These are phyloP conservation scores for Halcyon chelicuti DNA, from an alignment of 2,797 vertebrate species.

Conservation along the genomic window DNA sequence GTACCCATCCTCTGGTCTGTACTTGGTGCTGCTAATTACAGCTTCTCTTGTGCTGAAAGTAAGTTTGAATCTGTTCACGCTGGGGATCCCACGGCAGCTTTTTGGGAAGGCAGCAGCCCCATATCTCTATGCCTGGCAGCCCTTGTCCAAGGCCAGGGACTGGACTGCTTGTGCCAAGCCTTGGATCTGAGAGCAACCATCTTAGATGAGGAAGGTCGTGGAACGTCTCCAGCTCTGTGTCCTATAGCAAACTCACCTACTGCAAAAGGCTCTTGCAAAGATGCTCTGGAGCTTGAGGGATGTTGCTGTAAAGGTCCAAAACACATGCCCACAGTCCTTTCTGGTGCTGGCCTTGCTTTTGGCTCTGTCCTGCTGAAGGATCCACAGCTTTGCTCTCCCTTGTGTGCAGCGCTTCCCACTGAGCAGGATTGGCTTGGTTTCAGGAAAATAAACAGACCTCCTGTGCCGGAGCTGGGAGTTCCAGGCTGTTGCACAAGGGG, in stretches of 20 bases:
- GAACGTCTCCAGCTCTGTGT: neutral
- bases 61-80: neutral
- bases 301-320: neutral
- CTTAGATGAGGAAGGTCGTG: neutral
- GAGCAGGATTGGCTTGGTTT: neutral
- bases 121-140: neutral
- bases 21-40: neutral
- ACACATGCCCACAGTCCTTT: accelerated
- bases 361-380: accelerated
- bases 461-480: neutral
- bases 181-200: neutral
- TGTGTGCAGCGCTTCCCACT: accelerated
- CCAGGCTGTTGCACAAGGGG: neutral
- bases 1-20: neutral
- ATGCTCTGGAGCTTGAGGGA: neutral
- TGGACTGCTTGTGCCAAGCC: neutral
- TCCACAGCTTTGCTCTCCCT: neutral
- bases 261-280: neutral
- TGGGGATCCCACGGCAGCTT: neutral
- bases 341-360: neutral
- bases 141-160: neutral
- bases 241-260: accelerated
- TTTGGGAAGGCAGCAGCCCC: neutral
- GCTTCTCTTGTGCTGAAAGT: neutral
- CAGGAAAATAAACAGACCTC: neutral